phyloP scores from a whole-genome alignment of 2,888 invertebrate species.

The Conus canariensis region DNA sequence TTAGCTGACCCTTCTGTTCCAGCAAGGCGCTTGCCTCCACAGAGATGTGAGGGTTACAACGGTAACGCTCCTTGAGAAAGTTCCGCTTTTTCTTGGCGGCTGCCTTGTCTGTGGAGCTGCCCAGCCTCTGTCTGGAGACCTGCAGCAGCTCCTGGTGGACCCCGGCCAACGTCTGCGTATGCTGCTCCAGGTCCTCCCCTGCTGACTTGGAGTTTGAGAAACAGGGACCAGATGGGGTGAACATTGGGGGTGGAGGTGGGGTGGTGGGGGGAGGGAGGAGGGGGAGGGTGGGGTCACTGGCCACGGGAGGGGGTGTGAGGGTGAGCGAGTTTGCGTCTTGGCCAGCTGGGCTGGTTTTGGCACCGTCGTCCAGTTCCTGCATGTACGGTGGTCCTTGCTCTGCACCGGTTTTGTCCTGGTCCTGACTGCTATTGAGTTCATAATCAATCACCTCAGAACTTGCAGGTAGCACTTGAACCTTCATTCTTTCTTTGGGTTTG shows the following conservation, averaged over 20 bases:
- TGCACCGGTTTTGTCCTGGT: too few relatives aligned
- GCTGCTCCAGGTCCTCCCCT: neutral
- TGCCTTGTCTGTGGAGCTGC: neutral
- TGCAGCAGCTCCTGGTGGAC: constrained; percentile 27
- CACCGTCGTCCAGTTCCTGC: too few relatives aligned
- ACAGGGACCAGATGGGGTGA: constrained; percentile 44
- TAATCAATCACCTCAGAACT: neutral
- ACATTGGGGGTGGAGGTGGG: constrained; percentile 58
- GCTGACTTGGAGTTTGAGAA: neutral
- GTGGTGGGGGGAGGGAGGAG: constrained; percentile 44
- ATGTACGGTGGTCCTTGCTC: too few relatives aligned
- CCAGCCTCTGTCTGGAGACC: constrained; percentile 2
- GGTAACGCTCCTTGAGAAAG: constrained; percentile 36
- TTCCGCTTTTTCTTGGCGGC: neutral
- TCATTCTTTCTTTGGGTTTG: constrained; percentile 9
- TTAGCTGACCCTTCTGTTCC: constrained; percentile 64
- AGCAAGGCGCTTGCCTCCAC: constrained; percentile 64
- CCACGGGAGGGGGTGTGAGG: constrained; percentile 5
- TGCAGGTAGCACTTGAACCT: constrained; percentile 21
- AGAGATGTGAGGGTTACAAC: constrained; percentile 51
- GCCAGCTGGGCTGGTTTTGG: neutral
- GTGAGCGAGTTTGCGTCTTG: neutral
- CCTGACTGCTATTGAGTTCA: too few relatives aligned
- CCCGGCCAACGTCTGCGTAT: neutral
- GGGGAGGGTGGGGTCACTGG: constrained; percentile 43